Evolutionary conservation across 2,888 invertebrate species (phyloP), one percentile per base, ranked within the genome.

Genomic region (Iselma pallidipennis): DNA sequence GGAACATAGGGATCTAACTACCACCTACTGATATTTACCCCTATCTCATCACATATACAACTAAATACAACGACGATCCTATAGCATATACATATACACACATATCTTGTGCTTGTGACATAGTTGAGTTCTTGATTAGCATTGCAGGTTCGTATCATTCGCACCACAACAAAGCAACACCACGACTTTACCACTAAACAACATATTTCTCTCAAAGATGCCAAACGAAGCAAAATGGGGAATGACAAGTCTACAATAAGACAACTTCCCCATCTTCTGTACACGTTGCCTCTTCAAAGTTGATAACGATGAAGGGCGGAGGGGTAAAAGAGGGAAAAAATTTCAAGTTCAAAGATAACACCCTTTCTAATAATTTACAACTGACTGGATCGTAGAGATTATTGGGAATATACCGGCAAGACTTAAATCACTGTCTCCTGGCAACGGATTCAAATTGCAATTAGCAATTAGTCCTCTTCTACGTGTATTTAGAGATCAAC

Each of bases 391-490:
- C 66, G 67, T 55, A 67, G 71, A 71, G 71, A 72, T 73, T 74
- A 74, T 69, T 66, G 57, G 67, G 66, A 64, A 66, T 67, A 68
- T 7, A 63, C 69, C n/a, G n/a, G n/a, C n/a, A 71, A 68, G 71
- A 72, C 70, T 73, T 74, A 76, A 76, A 76, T 78, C 78, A 73
- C 71, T 75, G 78, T 78, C 76, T 72, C 77, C 69, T 71, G 75
- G 78, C 78, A 76, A 77, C 78, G 72, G 72, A 71, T 74, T 77
- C 77, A 78, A 76, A 78, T 76, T 67, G 75, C 75, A 79, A 80
- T 80, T 79, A 80, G 78, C 78, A 79, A 80, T 80, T 78, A 79
- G 73, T 70, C 73, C 78, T 76, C 78, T 78, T 79, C 73, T 75
- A 70, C 73, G 71, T 72, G 69, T 72, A 75, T 76, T 76, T 75